Evolutionary conservation across 2,797 vertebrate genomes (phyloP), one percentile per base, ranked within the genome.

Genomic region (Enteromius anoplus): DNA sequence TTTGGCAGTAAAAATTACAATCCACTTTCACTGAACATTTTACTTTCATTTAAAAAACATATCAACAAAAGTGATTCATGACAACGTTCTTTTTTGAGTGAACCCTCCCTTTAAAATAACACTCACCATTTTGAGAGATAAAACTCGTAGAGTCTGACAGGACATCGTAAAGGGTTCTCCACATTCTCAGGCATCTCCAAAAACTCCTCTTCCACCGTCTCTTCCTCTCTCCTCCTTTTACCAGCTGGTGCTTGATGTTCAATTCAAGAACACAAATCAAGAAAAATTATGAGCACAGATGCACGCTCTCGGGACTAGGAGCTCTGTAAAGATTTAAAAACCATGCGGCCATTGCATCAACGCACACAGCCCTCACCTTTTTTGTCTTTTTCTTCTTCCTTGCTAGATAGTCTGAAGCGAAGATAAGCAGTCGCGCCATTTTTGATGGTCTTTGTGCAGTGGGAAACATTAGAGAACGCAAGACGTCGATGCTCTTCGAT

Each of bases 91-190:
- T 72, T 29, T 32, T 19, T 19, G 7, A 26, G 45, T 49, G 15
- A 49, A 29, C 70, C 11, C 32, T 3, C 3, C 8, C 42, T 21
- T 58, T 81, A 34, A n/a, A 77, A 45, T 21, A 60, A 11, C 37
- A 78, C 95, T 95, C 88, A 99, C 98, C 98, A 99, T 94, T 97
- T 97, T 2, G 97, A 99, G 87, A 99, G 93, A 93, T 99, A 99
- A 91, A 99, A 99, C 89, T 99, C 96, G 34, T 99, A 99, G 3
- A 99, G 96, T 76, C 97, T 93, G 73, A 99, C 96, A 0, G 98
- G 98, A 89, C 98, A 98, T 26, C 95, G 95, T 70, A 98, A 94
- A 32, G 96, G 97, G 88, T 98, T 96, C 78, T 95, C 94, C 0
- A 93, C 91, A 80, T 98, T 99, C 90, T 97, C 97, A 17, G 95